Conservation (phyloP, 2,113 vertebrate genomes). For the Aspiorhynchus laticeps region DNA sequence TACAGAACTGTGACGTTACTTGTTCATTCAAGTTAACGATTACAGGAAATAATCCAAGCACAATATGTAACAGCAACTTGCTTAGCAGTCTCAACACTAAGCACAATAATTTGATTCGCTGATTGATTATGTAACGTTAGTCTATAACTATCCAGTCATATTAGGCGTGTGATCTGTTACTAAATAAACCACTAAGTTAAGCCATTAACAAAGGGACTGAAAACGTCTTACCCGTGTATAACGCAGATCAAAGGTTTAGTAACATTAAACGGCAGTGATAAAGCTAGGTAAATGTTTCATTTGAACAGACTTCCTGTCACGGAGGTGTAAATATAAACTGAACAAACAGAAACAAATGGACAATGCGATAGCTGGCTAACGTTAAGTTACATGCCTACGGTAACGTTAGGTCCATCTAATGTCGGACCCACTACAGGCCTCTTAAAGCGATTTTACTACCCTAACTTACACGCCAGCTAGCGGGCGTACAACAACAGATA, state of each 20-base stretch:
- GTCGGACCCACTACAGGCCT: slow-evolving; percentile 26
- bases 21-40: background rate
- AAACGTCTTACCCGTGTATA: background rate
- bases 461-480: background rate
- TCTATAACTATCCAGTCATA: background rate
- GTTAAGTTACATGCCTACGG: background rate
- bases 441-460: slow-evolving; percentile 16
- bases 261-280: background rate
- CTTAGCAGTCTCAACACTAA: no score
- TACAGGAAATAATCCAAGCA: background rate
- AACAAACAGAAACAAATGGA: slow-evolving; percentile 34
- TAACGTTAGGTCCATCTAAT: slow-evolving; percentile 24
- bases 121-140: background rate
- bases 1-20: background rate
- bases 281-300: background rate
- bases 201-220: background rate
- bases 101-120: no score
- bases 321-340: slow-evolving; percentile 12
- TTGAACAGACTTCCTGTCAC: slow-evolving; percentile 23
- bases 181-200: background rate
- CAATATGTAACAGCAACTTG: no score
- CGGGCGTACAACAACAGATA: background rate
- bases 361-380: slow-evolving; percentile 28
- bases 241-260: background rate
- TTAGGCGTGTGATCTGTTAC: background rate